A percentile compares a stretch with the other conserved stretches of the same genome.
These are phyloP conservation scores for Silurus lanzhouensis DNA, from an alignment of 2,797 vertebrate species.

Conservation along the genomic window DNA sequence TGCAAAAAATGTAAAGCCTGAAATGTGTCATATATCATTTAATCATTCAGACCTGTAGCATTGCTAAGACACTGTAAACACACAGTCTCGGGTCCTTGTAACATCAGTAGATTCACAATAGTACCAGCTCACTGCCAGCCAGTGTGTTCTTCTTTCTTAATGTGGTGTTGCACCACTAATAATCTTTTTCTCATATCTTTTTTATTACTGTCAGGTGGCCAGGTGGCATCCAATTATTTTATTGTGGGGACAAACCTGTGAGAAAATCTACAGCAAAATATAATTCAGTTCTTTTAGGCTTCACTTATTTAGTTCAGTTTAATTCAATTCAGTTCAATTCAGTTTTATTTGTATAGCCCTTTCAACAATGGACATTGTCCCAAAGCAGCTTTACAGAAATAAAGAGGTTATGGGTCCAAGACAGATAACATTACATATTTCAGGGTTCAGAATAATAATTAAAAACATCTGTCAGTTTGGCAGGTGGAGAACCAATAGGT, in stretches of 20 bases:
- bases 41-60: neutral
- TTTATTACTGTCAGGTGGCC: slow-evolving; percentile 1
- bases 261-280: neutral
- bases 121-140: neutral
- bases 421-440: neutral
- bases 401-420: too few species aligned
- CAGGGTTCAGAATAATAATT: neutral
- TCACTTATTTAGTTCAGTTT: neutral
- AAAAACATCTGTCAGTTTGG: neutral
- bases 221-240: neutral
- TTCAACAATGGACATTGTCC: too few species aligned
- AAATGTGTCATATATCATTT: neutral
- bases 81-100: neutral
- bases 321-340: too few species aligned
- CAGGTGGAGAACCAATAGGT: neutral
- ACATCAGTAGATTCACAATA: neutral
- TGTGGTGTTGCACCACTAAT: neutral
- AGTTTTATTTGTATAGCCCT: too few species aligned
- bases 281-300: neutral
- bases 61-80: neutral
- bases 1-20: neutral
- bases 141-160: neutral
- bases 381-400: too few species aligned
- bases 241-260: neutral
- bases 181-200: slow-evolving; percentile 4